Evolutionary conservation across 2,888 invertebrate genomes (phyloP), one percentile per base, ranked within the genome.

Genomic region (Melinaea marsaeus): DNA sequence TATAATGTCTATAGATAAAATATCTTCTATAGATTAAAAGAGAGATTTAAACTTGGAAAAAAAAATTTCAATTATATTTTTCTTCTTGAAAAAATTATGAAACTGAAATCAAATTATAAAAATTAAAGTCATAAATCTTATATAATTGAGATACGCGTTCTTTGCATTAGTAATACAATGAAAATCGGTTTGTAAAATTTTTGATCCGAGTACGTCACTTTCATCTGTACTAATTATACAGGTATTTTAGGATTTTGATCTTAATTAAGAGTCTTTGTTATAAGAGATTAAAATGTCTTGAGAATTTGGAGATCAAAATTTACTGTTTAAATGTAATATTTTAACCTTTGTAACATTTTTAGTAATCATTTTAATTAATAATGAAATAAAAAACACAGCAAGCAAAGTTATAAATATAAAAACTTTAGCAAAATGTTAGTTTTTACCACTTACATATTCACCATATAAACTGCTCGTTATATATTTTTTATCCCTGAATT

Each of bases 181-280:
- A 64, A 62, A n/a, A 6, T 63, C 48, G n/a, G 13, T 61, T 42
- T 58, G 51, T 55, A 58, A 62, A 61, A 46, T 47, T 59, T 3
- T 55, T 61, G 60, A 35, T 22, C 61, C 47, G 47, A 55, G 46
- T 34, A 13, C 37, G 46, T 58, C 47, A 37, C 54, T 37, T 35
- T 59, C 67, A 64, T 55, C 58, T 55, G 62, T 63, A 69, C 42
- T 69, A 69, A 73, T 72, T 71, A 64, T 58, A 62, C 64, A 67
- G 66, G 71, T 68, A 75, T 75, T 70, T 76, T 72, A 66, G 70
- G 74, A 78, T 78, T 75, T 58, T 75, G 69, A 70, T 75, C 72
- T 72, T 77, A 78, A 80, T 79, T 78, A 80, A 80, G 75, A 74
- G 74, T 67, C 69, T 66, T 72, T 73, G 71, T 77, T 75, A 79